phyloP scores from a whole-genome alignment of 2,113 vertebrate genomes.

The Australoheros scitulus region DNA sequence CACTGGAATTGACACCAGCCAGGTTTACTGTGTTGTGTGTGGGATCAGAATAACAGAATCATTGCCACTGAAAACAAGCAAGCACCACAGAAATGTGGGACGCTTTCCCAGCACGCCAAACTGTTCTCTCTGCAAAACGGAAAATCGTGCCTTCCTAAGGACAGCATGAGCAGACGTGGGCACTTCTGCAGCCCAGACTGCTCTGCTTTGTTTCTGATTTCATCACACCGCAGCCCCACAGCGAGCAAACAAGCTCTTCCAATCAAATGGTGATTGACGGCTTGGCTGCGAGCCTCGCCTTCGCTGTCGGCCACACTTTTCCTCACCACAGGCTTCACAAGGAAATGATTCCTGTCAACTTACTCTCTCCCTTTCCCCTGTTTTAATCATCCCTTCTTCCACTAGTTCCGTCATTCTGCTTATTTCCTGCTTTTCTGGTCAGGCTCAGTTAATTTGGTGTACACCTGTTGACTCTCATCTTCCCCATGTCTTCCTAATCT shows the following conservation, averaged over 20 bases:
- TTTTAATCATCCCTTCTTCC: slow-evolving; percentile 45
- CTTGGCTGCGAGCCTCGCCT: slow-evolving; percentile 45
- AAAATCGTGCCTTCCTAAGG: slow-evolving; percentile 35
- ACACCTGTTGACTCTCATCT: slow-evolving; percentile 66
- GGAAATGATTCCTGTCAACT: slow-evolving; percentile 58
- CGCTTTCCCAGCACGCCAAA: slow-evolving; percentile 51
- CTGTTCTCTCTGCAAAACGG: slow-evolving; percentile 37
- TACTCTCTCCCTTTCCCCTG: slow-evolving; percentile 6
- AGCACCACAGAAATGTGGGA: slow-evolving; percentile 47
- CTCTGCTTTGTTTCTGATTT: slow-evolving; percentile 44
- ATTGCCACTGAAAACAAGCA: slow-evolving; percentile 52
- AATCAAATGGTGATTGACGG: slow-evolving; percentile 55
- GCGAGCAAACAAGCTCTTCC: slow-evolving; percentile 46
- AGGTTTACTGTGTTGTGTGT: slow-evolving; percentile 26
- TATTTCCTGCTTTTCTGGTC: slow-evolving; percentile 54
- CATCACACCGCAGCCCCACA: slow-evolving; percentile 34
- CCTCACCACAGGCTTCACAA: slow-evolving; percentile 31
- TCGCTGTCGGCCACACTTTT: slow-evolving; percentile 49
- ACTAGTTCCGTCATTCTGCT: slow-evolving; percentile 24
- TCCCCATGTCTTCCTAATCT: slow-evolving; percentile 58
- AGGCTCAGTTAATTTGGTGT: slow-evolving; percentile 31
- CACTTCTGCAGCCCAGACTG: slow-evolving; percentile 38
- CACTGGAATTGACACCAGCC: slow-evolving; percentile 9
- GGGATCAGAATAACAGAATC: slow-evolving; percentile 39
- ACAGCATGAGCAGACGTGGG: slow-evolving; percentile 40